These are phyloP conservation scores for Agonopterix arenella DNA, from an alignment of 2,888 invertebrate genomes.

Conservation along the genomic window DNA sequence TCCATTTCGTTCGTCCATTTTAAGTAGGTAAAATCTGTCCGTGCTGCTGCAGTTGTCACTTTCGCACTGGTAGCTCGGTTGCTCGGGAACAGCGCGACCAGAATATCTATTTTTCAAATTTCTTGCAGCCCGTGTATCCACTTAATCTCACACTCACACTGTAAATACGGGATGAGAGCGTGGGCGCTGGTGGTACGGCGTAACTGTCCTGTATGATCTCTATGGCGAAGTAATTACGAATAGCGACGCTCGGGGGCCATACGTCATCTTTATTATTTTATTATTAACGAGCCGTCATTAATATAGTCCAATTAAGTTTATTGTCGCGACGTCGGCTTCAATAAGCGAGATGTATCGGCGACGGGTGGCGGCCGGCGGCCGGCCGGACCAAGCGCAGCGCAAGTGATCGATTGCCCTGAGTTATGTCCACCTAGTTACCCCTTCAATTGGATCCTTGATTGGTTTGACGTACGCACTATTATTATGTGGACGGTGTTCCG, in stretches of 20 bases:
- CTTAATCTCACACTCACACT: too few relatives aligned
- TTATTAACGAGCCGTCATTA: constrained; percentile 64
- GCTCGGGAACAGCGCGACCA: too few relatives aligned
- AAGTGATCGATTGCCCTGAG: constrained; percentile 66
- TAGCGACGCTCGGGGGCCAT: constrained; percentile 40
- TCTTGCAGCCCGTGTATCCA: too few relatives aligned
- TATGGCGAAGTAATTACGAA: constrained; percentile 49
- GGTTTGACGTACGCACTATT: constrained; percentile 66
- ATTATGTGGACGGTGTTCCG: constrained; percentile 49
- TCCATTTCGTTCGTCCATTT: too few relatives aligned
- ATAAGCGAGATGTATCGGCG: constrained; percentile 61
- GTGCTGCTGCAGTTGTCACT: too few relatives aligned
- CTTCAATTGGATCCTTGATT: constrained; percentile 73
- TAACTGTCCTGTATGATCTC: constrained; percentile 10
- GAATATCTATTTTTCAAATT: too few relatives aligned
- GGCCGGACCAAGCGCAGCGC: constrained; percentile 30
- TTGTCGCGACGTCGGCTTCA: constrained; percentile 62
- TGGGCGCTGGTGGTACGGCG: constrained; percentile 10
- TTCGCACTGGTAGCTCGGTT: too few relatives aligned
- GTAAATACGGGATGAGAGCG: not conserved
- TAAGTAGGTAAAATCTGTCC: too few relatives aligned
- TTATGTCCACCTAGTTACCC: constrained; percentile 72
- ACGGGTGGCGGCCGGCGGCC: constrained; percentile 19
- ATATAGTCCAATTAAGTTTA: constrained; percentile 70
- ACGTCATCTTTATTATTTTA: constrained; percentile 64